Evolutionary conservation across 1,140 invertebrate species (phyloP).

Genomic region (Zaprionus capensis): DNA sequence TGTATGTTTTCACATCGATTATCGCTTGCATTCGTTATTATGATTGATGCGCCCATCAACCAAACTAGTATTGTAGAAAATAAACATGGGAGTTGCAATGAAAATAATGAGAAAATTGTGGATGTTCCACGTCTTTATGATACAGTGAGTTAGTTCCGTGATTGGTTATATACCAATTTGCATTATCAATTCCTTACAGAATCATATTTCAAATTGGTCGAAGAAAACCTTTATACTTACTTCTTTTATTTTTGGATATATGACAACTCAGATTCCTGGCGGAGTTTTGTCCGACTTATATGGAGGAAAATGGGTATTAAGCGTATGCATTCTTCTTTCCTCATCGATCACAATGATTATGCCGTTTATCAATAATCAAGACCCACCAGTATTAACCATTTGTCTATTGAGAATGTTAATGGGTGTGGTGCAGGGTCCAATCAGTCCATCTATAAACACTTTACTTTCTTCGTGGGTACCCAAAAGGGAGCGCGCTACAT

Average conservation of each 20-base stretch:
- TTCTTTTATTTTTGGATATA: conserved; percentile 89
- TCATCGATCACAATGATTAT: conserved; percentile 8
- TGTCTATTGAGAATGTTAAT: conserved; percentile 1
- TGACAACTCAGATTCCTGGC: conserved; percentile 89
- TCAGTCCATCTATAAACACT: conserved; percentile 89
- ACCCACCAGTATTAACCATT: neutral
- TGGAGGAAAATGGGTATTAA: conserved; percentile 87
- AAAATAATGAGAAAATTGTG: too few species aligned
- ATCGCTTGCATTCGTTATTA: neutral
- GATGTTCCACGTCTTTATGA: too few species aligned
- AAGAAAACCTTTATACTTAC: conserved; percentile 85
- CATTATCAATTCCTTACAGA: too few species aligned
- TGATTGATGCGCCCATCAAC: neutral
- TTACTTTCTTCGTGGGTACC: conserved; percentile 88
- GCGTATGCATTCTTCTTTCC: conserved; percentile 19
- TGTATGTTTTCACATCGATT: neutral
- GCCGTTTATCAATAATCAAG: neutral
- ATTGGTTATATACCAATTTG: too few species aligned
- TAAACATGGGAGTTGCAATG: too few species aligned
- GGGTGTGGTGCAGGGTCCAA: conserved; percentile 87
- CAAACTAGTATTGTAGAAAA: neutral
- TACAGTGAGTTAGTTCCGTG: too few species aligned
- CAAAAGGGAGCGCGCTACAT: conserved; percentile 87
- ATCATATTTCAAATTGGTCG: conserved; percentile 29
- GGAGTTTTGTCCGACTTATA: conserved; percentile 90